A percentile compares a stretch with the other conserved stretches of the same genome.
These are phyloP conservation scores for Clanis bilineata DNA, from an alignment of 2,888 invertebrate genomes.

Conservation along the genomic window DNA sequence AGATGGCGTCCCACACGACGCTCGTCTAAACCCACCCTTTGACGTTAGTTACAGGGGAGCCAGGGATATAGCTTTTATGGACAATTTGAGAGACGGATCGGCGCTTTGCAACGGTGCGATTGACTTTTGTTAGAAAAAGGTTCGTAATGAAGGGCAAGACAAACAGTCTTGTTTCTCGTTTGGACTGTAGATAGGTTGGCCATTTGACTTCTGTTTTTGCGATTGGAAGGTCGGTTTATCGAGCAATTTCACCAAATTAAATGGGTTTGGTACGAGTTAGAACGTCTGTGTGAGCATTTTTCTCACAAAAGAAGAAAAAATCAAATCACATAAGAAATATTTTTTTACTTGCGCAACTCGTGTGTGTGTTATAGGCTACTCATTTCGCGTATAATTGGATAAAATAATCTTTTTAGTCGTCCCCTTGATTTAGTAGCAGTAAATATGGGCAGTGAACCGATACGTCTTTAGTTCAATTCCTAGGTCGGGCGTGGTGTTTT, in stretches of 20 bases:
- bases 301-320: no score
- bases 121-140: constrained; percentile 9
- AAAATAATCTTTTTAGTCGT: no score
- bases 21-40: constrained; percentile 35
- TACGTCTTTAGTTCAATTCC: no score
- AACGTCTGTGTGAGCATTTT: background rate
- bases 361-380: no score
- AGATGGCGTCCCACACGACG: background rate
- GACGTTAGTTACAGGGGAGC: constrained; percentile 57
- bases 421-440: no score
- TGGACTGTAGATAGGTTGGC: background rate
- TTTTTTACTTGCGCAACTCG: no score
- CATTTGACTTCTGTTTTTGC: background rate
- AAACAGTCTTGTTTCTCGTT: background rate
- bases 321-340: no score
- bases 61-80: constrained; percentile 25
- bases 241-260: background rate
- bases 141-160: constrained; percentile 3
- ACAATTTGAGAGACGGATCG: constrained; percentile 25
- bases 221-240: background rate
- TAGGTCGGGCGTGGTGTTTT: no score
- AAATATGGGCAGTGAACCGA: no score
- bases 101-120: constrained; percentile 18
- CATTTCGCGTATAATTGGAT: no score
- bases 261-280: background rate